Conservation (phyloP, 2,888 invertebrate species). For the Darwinula stevensoni region DNA sequence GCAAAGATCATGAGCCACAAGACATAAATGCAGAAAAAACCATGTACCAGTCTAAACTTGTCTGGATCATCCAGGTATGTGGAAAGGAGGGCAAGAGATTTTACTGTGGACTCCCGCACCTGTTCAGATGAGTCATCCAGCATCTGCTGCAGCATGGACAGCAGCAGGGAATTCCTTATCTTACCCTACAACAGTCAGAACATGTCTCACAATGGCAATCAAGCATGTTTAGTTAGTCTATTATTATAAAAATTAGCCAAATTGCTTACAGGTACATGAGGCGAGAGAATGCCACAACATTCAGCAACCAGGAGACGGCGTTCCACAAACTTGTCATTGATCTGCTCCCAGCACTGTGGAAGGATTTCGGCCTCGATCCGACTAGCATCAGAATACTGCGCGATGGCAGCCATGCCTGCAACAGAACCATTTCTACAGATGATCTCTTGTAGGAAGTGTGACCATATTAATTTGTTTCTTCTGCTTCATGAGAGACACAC, state of each 20-base stretch:
- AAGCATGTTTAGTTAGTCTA: slow-evolving; percentile 4
- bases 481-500: too few relatives aligned
- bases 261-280: slow-evolving; percentile 27
- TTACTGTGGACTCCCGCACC: slow-evolving; percentile 28
- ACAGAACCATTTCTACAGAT: too few relatives aligned
- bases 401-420: slow-evolving; percentile 20
- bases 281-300: slow-evolving; percentile 30
- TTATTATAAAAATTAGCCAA: slow-evolving; percentile 4
- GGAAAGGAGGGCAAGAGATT: slow-evolving; percentile 27
- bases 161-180: slow-evolving; percentile 31
- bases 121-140: slow-evolving; percentile 30
- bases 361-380: slow-evolving; percentile 32
- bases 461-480: too few relatives aligned
- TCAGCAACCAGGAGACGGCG: slow-evolving; percentile 33
- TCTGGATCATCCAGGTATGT: slow-evolving; percentile 30
- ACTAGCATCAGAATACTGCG: slow-evolving; percentile 19
- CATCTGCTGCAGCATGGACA: slow-evolving; percentile 41
- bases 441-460: too few relatives aligned
- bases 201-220: neutral
- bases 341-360: slow-evolving; percentile 39
- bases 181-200: slow-evolving; percentile 18
- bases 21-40: too few relatives aligned
- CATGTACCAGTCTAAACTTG: slow-evolving; percentile 26
- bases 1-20: too few relatives aligned
- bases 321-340: slow-evolving; percentile 32